Conservation (phyloP, 2,888 invertebrate species). For the Andrena flavipes region DNA sequence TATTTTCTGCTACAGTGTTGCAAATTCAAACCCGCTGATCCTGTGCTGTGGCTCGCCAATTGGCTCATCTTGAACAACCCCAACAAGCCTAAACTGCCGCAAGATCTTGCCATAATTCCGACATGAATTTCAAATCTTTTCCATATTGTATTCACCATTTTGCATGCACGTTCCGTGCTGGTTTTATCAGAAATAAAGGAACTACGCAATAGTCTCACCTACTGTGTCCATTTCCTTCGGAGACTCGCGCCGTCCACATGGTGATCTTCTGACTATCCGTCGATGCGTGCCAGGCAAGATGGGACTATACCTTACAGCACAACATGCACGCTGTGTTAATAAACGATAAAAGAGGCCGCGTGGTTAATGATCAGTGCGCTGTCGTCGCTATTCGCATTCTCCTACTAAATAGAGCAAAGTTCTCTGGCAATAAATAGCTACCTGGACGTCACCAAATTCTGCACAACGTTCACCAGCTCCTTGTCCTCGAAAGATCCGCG, state of each 20-base stretch:
- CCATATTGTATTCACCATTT: no score
- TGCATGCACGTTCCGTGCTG: no score
- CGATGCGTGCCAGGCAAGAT: slow-evolving; percentile 57
- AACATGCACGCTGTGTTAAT: not conserved
- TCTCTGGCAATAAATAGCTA: slow-evolving; percentile 44
- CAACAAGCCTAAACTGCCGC: slow-evolving; percentile 87
- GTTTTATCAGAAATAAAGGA: no score
- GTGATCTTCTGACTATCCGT: slow-evolving; percentile 54
- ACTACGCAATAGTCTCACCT: slow-evolving; percentile 54
- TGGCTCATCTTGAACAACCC: slow-evolving; percentile 92
- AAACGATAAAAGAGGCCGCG: not conserved
- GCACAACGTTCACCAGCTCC: slow-evolving; percentile 67
- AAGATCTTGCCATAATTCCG: slow-evolving; percentile 58
- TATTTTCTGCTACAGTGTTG: slow-evolving; percentile 86
- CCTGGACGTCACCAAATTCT: slow-evolving; percentile 76
- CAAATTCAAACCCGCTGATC: slow-evolving; percentile 90
- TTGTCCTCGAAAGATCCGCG: slow-evolving; percentile 33
- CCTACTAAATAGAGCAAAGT: no score
- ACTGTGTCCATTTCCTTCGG: slow-evolving; percentile 37
- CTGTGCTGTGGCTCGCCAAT: slow-evolving; percentile 91
- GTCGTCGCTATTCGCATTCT: no score
- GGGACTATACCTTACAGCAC: slow-evolving; percentile 70
- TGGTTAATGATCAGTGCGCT: not conserved
- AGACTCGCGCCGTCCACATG: slow-evolving; percentile 52
- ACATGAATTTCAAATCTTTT: slow-evolving; percentile 30